Evolutionary conservation across 2,797 vertebrate species (phyloP), one percentile per base, ranked within the genome.

Genomic region (Tenualosa ilisha): DNA sequence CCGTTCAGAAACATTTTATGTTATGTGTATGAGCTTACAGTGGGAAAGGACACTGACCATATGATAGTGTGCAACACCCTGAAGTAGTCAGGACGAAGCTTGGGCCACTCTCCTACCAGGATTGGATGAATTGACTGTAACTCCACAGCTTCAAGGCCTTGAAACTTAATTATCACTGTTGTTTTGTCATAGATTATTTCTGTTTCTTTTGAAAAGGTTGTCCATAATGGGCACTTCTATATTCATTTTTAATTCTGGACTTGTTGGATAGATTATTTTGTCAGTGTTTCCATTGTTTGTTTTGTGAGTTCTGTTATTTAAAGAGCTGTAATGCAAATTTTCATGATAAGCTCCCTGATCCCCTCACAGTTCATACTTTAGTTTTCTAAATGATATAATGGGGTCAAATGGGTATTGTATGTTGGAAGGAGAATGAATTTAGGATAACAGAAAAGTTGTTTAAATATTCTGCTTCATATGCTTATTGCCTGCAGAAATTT

Each of bases 141-240:
- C 37, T 79, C 40, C 72, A 43, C 72, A 79, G 40, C 72, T 79
- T 79, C 72, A 79, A 46, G 72, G 72, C 72, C 72, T 79, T 79
- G 37, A 79, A 8, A 6, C 40, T 46, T 46, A 9, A 79, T 43
- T 43, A 43, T 79, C 40, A 8, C 72, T 46, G 8, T 79, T 6
- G 9, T 46, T 75, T 75, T 43, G 3, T 72, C 31, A 12, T 40
- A 72, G 31, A 13, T 75, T 17, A 9, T 63, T 9, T 63, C n/a
- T 24, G 59, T 24, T 63, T 63, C 40, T 46, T 79, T 79, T 43
- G 20, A 79, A 46, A 79, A n/a, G 17, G 0, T 11, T 75, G 72
- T 22, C 40, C 6, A 22, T 46, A 46, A 79, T 79, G 72, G 40
- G 6, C 6, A 17, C 68, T 75, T 75, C 46, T 4, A 17, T 75